Evolutionary conservation across 2,113 vertebrate species (phyloP).

Genomic region (Chionis minor): DNA sequence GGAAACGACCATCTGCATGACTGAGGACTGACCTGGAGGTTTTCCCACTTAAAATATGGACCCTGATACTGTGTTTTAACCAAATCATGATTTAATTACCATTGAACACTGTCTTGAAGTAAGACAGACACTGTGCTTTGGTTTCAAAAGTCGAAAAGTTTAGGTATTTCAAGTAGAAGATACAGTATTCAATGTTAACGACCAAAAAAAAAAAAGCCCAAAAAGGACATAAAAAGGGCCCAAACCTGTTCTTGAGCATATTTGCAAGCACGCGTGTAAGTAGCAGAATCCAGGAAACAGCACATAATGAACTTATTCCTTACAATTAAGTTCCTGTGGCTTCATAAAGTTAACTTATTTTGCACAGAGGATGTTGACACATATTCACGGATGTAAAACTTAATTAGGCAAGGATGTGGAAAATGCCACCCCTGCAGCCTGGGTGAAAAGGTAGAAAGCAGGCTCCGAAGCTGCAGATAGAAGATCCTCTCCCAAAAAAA

Average conservation of each 20-base stretch:
- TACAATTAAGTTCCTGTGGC: too few relatives aligned
- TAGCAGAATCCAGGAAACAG: neutral
- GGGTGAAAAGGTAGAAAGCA: neutral
- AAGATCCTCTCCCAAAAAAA: neutral
- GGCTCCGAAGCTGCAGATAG: accelerated
- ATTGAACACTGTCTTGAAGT: accelerated
- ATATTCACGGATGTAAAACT: neutral
- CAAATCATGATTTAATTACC: neutral
- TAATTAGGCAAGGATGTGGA: neutral
- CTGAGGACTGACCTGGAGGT: too few relatives aligned
- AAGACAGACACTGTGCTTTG: neutral
- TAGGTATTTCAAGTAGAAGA: neutral
- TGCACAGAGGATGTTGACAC: too few relatives aligned
- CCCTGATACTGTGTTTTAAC: neutral
- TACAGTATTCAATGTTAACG: accelerated
- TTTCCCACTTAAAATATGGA: accelerated
- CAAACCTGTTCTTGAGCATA: neutral
- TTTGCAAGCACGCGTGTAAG: neutral
- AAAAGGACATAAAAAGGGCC: neutral
- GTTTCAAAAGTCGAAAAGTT: neutral
- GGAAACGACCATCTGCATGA: accelerated
- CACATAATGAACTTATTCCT: accelerated
- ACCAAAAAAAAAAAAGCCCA: neutral
- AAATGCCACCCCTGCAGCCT: neutral
- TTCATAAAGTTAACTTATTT: neutral